Evolutionary conservation across 1,140 invertebrate species (phyloP).

Genomic region (Sitodiplosis mosellana): DNA sequence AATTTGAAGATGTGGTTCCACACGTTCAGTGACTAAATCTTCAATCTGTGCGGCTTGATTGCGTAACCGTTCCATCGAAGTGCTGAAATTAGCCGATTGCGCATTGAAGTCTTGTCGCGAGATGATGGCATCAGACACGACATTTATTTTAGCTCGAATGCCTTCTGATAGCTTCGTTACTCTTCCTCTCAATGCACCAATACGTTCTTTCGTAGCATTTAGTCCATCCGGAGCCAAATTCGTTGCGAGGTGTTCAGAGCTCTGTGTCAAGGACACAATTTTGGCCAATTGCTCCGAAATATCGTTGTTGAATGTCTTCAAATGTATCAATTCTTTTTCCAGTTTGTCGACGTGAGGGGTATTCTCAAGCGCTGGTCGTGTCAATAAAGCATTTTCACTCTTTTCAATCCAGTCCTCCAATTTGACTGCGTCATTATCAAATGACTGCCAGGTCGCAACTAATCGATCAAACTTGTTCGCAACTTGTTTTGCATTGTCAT

Average conservation of each 20-base stretch:
- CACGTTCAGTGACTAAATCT: slow-evolving; percentile 59
- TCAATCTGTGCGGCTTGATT: slow-evolving; percentile 56
- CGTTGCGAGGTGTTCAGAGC: slow-evolving; percentile 56
- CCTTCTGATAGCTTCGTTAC: slow-evolving; percentile 51
- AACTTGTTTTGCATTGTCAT: slow-evolving; percentile 52
- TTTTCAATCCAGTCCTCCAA: slow-evolving; percentile 52
- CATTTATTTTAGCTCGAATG: slow-evolving; percentile 52
- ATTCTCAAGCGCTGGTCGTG: slow-evolving; percentile 35
- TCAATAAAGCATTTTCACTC: slow-evolving; percentile 37
- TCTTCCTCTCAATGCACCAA: slow-evolving; percentile 50
- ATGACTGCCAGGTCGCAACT: slow-evolving; percentile 58
- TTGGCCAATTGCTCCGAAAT: slow-evolving; percentile 65
- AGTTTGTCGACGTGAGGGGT: slow-evolving; percentile 49
- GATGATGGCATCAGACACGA: slow-evolving; percentile 59
- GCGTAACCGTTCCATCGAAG: slow-evolving; percentile 64
- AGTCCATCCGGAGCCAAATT: slow-evolving; percentile 58
- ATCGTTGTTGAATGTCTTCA: slow-evolving; percentile 63
- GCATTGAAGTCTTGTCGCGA: slow-evolving; percentile 67
- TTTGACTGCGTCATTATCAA: slow-evolving; percentile 50
- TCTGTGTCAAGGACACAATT: slow-evolving; percentile 56
- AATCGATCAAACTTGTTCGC: slow-evolving; percentile 58
- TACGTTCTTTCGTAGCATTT: slow-evolving; percentile 44
- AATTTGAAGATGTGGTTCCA: slow-evolving; percentile 57
- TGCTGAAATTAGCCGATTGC: slow-evolving; percentile 60
- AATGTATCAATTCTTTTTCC: slow-evolving; percentile 46